Conservation (phyloP, 2,888 invertebrate genomes). For the Rhingia rostrata region DNA sequence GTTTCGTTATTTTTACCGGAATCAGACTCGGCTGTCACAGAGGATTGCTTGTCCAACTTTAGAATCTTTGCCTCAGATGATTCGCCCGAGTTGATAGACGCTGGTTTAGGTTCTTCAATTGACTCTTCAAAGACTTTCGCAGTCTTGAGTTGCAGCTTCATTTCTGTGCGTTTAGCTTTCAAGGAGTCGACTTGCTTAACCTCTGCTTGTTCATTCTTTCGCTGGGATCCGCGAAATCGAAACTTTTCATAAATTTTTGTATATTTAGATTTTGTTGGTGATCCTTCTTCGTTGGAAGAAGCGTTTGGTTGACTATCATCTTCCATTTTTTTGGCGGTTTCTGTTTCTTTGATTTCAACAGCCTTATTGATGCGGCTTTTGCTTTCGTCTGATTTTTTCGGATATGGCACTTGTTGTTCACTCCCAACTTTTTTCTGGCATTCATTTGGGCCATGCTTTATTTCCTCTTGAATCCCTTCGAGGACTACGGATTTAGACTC, state of each 20-base stretch:
- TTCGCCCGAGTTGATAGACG: background rate
- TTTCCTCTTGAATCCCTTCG: conserved; percentile 67
- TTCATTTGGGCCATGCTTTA: background rate
- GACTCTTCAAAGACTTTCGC: background rate
- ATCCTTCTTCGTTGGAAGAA: background rate
- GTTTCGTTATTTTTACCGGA: background rate
- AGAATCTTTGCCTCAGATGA: conserved; percentile 38
- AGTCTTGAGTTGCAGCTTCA: background rate
- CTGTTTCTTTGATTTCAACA: conserved; percentile 22
- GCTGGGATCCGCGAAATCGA: conserved; percentile 78
- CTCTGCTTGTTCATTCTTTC: conserved; percentile 55
- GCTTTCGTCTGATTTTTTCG: background rate
- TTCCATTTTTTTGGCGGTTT: background rate
- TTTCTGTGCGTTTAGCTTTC: background rate
- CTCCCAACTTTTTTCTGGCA: background rate
- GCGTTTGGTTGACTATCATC: too few relatives aligned
- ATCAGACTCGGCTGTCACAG: background rate
- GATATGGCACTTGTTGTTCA: background rate
- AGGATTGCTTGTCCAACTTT: background rate
- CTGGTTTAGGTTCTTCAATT: background rate
- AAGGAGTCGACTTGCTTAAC: background rate
- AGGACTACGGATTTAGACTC: conserved; percentile 38
- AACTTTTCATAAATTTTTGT: conserved; percentile 81
- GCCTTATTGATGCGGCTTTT: conserved; percentile 23
- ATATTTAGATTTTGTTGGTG: conserved; percentile 76